phyloP scores from a whole-genome alignment of 2,888 invertebrate species.

The Pterostichus madidus region DNA sequence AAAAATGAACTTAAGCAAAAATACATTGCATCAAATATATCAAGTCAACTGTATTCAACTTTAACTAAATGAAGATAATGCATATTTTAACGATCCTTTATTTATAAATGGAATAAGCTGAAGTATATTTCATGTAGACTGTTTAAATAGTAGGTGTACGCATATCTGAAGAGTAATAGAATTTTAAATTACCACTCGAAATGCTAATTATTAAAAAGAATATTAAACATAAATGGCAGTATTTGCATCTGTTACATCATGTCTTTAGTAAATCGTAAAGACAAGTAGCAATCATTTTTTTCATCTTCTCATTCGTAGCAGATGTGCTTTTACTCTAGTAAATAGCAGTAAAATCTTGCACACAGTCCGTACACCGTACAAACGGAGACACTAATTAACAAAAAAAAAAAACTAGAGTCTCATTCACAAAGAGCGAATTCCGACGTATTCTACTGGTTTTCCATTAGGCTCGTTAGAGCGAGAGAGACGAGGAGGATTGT shows the following conservation, averaged over 20 bases:
- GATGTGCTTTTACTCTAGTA: conserved; percentile 44
- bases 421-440: conserved; percentile 59
- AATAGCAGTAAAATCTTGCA: conserved; percentile 40
- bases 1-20: too few species aligned
- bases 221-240: neutral
- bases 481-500: conserved; percentile 5
- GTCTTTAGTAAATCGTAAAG: conserved; percentile 29
- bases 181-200: neutral
- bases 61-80: too few species aligned
- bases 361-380: conserved; percentile 31
- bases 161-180: neutral
- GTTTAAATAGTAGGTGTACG: too few species aligned
- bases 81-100: too few species aligned
- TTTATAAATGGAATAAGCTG: too few species aligned
- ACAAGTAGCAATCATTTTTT: conserved; percentile 37
- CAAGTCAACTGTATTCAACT: too few species aligned
- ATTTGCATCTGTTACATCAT: neutral
- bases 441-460: conserved; percentile 53
- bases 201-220: neutral
- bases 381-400: conserved; percentile 60
- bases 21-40: too few species aligned
- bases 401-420: conserved; percentile 48
- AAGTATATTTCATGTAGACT: too few species aligned
- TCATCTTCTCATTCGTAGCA: conserved; percentile 32
- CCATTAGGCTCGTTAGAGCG: conserved; percentile 60